Percentiles rank a stretch among this genome's conserved stretches.
Evolutionary conservation across 1,140 invertebrate species (phyloP).

Genomic region (Papilio dardanus): DNA sequence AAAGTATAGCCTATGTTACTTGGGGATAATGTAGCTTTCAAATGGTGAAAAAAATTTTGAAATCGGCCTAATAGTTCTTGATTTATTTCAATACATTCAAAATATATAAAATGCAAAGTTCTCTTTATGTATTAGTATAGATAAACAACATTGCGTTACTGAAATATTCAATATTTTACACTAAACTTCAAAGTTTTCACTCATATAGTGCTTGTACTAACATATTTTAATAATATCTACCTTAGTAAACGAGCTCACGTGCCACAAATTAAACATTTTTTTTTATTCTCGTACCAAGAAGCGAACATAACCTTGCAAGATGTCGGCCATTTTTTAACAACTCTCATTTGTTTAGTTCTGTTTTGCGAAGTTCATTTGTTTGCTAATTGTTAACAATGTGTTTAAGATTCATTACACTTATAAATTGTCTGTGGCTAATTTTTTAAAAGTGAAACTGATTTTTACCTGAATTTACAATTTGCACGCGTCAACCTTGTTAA

Average conservation of each 20-base stretch:
- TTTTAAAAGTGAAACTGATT: conserved; percentile 25
- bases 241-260: conserved; percentile 7
- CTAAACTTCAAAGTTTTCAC: too few relatives aligned
- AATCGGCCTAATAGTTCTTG: too few relatives aligned
- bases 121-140: too few relatives aligned
- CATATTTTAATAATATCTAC: neutral
- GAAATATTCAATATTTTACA: too few relatives aligned
- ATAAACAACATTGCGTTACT: too few relatives aligned
- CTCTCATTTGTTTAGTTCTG: neutral
- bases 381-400: conserved; percentile 14
- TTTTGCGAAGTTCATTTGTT: conserved; percentile 31
- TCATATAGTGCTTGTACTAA: too few relatives aligned
- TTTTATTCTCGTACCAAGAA: conserved; percentile 27
- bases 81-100: too few relatives aligned
- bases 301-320: conserved; percentile 3
- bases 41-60: too few relatives aligned
- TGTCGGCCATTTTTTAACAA: conserved; percentile 23
- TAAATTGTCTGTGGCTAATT: conserved; percentile 8
- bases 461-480: conserved; percentile 12
- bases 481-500: neutral
- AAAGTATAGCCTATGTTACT: too few relatives aligned
- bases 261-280: conserved; percentile 4
- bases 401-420: conserved; percentile 15
- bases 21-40: too few relatives aligned
- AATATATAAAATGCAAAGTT: too few relatives aligned